Evolutionary conservation across 1,140 invertebrate species (phyloP), one percentile per base, ranked within the genome.

Genomic region (Drosophila lacteicornis): DNA sequence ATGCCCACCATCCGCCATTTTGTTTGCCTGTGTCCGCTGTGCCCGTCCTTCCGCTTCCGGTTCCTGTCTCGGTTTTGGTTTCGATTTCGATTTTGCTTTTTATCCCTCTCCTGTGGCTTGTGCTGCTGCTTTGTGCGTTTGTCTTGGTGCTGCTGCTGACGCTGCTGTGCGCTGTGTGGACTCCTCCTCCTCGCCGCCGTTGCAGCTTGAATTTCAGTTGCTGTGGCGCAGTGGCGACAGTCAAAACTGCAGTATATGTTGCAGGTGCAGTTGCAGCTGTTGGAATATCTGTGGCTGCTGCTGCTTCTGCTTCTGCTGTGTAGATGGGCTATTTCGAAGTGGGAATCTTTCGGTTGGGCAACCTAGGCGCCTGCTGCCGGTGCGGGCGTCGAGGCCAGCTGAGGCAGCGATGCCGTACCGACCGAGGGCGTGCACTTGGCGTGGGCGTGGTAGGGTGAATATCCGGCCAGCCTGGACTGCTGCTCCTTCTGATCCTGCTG

Each of bases 1-100:
- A 96, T 99, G 99, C 92, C 98, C 98, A 95, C 98, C 92, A 93
- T 93, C 85, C 92, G 92, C 92, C 92, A 93, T 93, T 93, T 93
- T 93, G 92, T 82, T 91, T 75, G 51, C 68, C 57, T 71, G 75
- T 68, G 46, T 79, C 62, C 69, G 82, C 79, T 82, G 75, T 82
- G 76, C 63, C 80, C 61, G 50, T 70, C 46, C 46, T 58, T 68
- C 49, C 66, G 66, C 75, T 83, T 56, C 61, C 50, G 60, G 59
- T 71, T 65, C 25, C 49, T 40, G 50, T 42, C 25, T 57, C 25
- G 45, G 49, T 40, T 75, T 36, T 15, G n/a, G 38, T 56, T 63
- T 45, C 22, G 30, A 8, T 57, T 61, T 17, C 50, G 60, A 43
- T 63, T 46, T 12, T 61, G 38, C 60, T 73, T 30, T 4, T 11